These are phyloP conservation scores for Aphelinus atriplicis DNA, from an alignment of 1,140 invertebrate species.

Conservation along the genomic window DNA sequence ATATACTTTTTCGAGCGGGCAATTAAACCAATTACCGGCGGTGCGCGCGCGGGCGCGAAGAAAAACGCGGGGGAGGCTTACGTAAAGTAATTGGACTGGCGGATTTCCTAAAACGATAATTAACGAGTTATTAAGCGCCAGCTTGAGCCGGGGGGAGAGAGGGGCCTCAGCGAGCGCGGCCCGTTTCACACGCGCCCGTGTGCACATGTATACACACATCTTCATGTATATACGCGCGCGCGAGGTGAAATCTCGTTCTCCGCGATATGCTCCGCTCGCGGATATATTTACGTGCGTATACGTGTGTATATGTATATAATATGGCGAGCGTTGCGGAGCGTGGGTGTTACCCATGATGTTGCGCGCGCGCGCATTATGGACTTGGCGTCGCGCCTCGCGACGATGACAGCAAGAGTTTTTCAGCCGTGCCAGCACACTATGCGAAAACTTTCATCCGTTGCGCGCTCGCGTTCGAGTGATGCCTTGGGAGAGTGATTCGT, in stretches of 20 bases:
- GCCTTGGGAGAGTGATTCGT: too few species aligned
- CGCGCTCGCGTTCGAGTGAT: too few species aligned
- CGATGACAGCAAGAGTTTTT: neutral
- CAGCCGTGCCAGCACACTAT: too few species aligned
- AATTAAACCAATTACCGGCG: conserved; percentile 65
- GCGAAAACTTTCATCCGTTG: too few species aligned
- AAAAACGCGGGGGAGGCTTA: conserved; percentile 59
- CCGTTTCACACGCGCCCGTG: conserved; percentile 51
- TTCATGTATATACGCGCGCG: conserved; percentile 15
- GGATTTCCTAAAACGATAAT: conserved; percentile 69
- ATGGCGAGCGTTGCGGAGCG: too few species aligned
- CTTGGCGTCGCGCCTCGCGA: neutral
- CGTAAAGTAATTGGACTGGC: conserved; percentile 64
- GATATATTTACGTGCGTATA: neutral
- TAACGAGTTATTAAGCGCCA: conserved; percentile 67
- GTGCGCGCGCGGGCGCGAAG: conserved; percentile 42
- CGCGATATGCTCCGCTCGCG: conserved; percentile 7
- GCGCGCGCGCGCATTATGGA: neutral
- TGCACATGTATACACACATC: too few species aligned
- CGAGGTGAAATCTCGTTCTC: conserved; percentile 48
- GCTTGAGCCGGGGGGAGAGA: neutral
- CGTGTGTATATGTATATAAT: neutral
- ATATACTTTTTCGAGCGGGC: neutral
- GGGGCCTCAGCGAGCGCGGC: neutral
- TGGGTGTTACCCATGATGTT: too few species aligned